Conservation (phyloP, 2,113 vertebrate species). For the Oriolus oriolus region DNA sequence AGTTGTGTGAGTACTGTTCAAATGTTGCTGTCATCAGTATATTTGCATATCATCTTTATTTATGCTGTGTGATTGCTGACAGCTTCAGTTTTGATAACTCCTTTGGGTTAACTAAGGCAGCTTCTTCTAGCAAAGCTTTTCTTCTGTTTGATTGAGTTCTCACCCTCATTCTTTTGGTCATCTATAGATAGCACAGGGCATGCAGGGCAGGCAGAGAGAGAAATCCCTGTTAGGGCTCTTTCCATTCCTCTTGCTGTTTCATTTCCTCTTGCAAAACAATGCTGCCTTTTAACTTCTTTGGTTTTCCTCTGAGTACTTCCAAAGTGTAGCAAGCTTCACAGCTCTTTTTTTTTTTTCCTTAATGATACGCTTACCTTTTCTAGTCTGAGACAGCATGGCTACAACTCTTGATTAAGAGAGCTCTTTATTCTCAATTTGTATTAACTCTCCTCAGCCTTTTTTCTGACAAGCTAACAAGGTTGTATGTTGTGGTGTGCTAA, state of each 20-base stretch:
- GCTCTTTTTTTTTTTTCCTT: background rate
- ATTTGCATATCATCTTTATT: conserved; percentile 71
- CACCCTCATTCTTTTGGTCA: background rate
- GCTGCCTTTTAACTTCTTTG: background rate
- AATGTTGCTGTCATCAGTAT: conserved; percentile 60
- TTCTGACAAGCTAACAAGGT: background rate
- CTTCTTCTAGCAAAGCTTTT: conserved; percentile 28
- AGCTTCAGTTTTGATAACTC: conserved; percentile 27
- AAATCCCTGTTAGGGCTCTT: background rate
- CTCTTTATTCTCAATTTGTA: background rate
- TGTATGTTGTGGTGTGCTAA: background rate
- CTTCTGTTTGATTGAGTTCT: background rate
- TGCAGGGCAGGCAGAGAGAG: background rate
- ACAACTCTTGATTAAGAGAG: background rate
- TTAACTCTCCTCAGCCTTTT: background rate
- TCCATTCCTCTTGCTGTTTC: background rate
- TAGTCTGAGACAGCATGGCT: background rate
- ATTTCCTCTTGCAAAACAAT: background rate
- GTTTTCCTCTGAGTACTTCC: background rate
- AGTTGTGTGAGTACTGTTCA: conserved; percentile 59
- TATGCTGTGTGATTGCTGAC: conserved; percentile 55
- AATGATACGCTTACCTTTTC: background rate
- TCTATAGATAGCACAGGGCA: background rate
- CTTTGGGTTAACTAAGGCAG: conserved; percentile 38
- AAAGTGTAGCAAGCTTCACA: background rate